Base-by-base conservation (phyloP, 2,888 invertebrate genomes). In the Microchrysa polita region DNA sequence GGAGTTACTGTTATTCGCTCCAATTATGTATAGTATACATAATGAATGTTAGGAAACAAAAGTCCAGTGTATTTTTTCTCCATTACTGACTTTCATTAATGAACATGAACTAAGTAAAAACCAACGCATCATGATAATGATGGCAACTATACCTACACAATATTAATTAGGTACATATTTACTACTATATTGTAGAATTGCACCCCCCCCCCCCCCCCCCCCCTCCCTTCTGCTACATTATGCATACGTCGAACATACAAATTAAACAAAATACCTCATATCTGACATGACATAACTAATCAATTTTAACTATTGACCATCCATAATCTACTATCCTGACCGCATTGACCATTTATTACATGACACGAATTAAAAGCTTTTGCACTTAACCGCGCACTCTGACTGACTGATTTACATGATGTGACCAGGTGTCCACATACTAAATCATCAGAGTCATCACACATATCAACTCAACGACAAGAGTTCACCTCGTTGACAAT, bases 381-480 rank as follows among this genome's bases (percentile, higher is more conserved):
- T 69, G 57, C 69, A 69, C 69, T 69, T 69, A 69, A 40, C 67
- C 23, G 22, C 18, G 53, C n/a, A n/a, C n/a, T n/a, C n/a, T n/a
- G n/a, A n/a, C 48, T 48, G 48, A 14, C 55, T 57, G 42, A 55
- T 55, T 20, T 69, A 69, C 69, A 34, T 69, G n/a, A n/a, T n/a
- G 69, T 5, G 27, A 34, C 53, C 69, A 69, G 69, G 69, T 69
- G 69, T 57, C 57, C 12, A n/a, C 40, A n/a, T n/a, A 40, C 40
- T 69, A 69, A 69, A 69, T 69, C 69, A 72, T 44, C 63, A 12
- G 71, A 71, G 71, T 74, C 73, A n/a, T n/a, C n/a, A n/a, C n/a
- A 73, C 73, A 63, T 55, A 63, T 55, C 57, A 73, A 55, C 72
- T n/a, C n/a, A n/a, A n/a, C 72, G 73, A 67, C 75, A 67, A 67